A percentile compares a stretch with the other conserved stretches of the same genome.
Evolutionary conservation across 2,113 vertebrate species (phyloP).

Genomic region (Cinclus mexicanus): DNA sequence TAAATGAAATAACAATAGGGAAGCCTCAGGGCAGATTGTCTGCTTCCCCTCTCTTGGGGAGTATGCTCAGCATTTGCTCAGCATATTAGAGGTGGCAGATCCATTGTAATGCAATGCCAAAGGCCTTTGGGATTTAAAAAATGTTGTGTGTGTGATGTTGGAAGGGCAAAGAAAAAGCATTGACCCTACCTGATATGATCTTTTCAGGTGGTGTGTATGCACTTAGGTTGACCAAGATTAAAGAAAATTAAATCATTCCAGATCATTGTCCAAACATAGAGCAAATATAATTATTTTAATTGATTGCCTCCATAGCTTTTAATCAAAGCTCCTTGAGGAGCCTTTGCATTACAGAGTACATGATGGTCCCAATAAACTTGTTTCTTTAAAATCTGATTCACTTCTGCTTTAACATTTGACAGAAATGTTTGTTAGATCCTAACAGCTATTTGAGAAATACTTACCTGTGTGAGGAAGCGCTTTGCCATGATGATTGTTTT

Average conservation of each 20-base stretch:
- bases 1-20: conserved; percentile 26
- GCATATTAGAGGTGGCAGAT: background rate
- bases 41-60: background rate
- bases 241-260: background rate
- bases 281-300: background rate
- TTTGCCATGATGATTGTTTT: background rate
- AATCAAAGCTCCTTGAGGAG: background rate
- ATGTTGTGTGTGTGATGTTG: background rate
- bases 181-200: background rate
- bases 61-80: background rate
- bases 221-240: background rate
- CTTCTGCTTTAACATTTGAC: background rate
- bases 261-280: background rate
- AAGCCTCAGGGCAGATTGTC: conserved; percentile 16
- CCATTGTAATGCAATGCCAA: conserved; percentile 17
- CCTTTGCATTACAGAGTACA: background rate
- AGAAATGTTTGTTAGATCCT: background rate
- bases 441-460: background rate
- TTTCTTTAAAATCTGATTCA: background rate
- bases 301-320: background rate
- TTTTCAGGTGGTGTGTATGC: background rate
- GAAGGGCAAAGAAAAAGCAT: background rate
- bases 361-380: background rate
- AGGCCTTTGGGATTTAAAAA: conserved; percentile 11
- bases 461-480: background rate